Percentiles rank a stretch among this genome's conserved stretches.
phyloP scores from a whole-genome alignment of 1,140 invertebrate genomes.

The Eubasilissa regina region DNA sequence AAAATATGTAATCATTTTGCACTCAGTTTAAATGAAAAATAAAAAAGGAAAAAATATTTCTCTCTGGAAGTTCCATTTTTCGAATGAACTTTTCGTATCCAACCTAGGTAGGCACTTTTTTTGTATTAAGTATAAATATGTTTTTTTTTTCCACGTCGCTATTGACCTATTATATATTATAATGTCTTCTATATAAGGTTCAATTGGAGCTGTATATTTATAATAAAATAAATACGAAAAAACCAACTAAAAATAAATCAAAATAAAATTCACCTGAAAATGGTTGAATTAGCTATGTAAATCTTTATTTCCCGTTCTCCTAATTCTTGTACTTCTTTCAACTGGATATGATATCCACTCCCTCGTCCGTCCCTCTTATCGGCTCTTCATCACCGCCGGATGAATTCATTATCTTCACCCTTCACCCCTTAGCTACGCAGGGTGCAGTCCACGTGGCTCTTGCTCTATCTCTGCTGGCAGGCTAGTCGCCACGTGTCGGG shows the following conservation, averaged over 20 bases:
- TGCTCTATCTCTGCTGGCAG: conserved; percentile 24
- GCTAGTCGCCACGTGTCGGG: background rate
- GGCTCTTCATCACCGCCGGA: conserved; percentile 16
- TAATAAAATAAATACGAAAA: too few relatives aligned
- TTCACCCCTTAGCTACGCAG: background rate
- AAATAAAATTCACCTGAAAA: conserved; percentile 44
- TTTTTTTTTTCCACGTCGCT: too few relatives aligned
- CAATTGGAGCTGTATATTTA: too few relatives aligned
- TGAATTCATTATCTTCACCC: conserved; percentile 41
- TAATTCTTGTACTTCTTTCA: conserved; percentile 4
- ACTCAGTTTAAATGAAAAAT: too few relatives aligned
- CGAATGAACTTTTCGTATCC: too few relatives aligned
- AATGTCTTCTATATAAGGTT: too few relatives aligned
- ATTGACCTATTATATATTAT: too few relatives aligned
- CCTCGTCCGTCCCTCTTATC: conserved; percentile 22
- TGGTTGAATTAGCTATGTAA: conserved; percentile 11
- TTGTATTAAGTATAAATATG: too few relatives aligned
- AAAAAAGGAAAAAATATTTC: too few relatives aligned
- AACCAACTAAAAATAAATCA: background rate
- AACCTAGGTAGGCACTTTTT: too few relatives aligned
- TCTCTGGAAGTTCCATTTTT: too few relatives aligned
- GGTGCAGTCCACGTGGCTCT: conserved; percentile 23
- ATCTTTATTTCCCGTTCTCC: background rate
- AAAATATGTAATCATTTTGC: too few relatives aligned
- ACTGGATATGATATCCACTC: conserved; percentile 4